Conservation (phyloP, 92 coral and sea anemone genomes). For the Umimayanthus chanpuru region DNA sequence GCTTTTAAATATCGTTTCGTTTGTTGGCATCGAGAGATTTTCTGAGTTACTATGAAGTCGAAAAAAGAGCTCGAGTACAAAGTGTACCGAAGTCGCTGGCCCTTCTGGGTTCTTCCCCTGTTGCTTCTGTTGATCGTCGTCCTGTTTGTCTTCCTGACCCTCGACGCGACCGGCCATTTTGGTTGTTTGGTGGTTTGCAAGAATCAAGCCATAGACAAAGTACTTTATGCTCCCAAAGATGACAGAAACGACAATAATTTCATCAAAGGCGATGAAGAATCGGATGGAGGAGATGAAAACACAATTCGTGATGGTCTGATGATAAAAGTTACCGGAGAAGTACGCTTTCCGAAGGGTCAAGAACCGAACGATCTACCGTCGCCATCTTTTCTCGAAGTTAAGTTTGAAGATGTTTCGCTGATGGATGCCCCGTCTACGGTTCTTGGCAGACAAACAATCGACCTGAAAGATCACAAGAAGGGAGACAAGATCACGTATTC, state of each 20-base stretch:
- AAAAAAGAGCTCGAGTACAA: slow-evolving; percentile 57
- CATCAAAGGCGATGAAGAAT: slow-evolving; percentile 5
- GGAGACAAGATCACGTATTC: slow-evolving; percentile 72
- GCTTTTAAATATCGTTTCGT: too few relatives aligned
- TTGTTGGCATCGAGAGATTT: neutral
- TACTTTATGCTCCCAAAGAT: slow-evolving; percentile 34
- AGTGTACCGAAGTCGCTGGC: slow-evolving; percentile 65
- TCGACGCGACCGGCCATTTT: slow-evolving; percentile 72
- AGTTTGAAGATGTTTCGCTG: slow-evolving; percentile 72
- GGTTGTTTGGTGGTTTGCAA: slow-evolving; percentile 74
- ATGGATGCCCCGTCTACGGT: slow-evolving; percentile 61
- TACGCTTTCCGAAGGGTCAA: slow-evolving; percentile 39
- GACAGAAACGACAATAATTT: slow-evolving; percentile 26
- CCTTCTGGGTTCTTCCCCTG: slow-evolving; percentile 67
- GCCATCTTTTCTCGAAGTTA: slow-evolving; percentile 71
- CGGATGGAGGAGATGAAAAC: neutral
- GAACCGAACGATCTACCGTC: slow-evolving; percentile 64
- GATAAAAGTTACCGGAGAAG: slow-evolving; percentile 34
- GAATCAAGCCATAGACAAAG: slow-evolving; percentile 44
- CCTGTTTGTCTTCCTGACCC: slow-evolving; percentile 72
- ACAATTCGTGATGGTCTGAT: slow-evolving; percentile 45
- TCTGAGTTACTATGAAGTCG: slow-evolving; percentile 9
- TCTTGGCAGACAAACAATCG: slow-evolving; percentile 65
- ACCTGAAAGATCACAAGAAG: slow-evolving; percentile 65
- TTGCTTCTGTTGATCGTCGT: slow-evolving; percentile 65